Percentiles rank a stretch among this genome's conserved stretches.
These are phyloP conservation scores for Prochilodus magdalenae DNA, from an alignment of 2,113 vertebrate species.

Conservation along the genomic window DNA sequence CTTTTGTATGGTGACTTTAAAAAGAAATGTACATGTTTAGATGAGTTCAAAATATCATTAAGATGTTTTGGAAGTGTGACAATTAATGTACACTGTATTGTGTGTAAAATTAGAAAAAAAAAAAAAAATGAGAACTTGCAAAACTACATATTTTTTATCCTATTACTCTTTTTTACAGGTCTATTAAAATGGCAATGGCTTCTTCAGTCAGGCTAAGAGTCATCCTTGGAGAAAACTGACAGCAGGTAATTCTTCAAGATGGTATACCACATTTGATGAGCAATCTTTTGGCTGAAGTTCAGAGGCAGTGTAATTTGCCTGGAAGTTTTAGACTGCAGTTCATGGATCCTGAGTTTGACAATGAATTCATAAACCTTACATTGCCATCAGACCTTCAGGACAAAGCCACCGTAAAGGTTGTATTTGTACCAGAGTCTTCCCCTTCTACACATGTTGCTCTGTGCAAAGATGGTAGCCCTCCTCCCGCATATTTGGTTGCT, in stretches of 20 bases:
- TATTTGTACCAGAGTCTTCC: too few relatives aligned
- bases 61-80: too few relatives aligned
- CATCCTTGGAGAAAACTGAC: slow-evolving; percentile 46
- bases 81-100: too few relatives aligned
- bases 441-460: too few relatives aligned
- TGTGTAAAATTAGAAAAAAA: too few relatives aligned
- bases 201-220: slow-evolving; percentile 38
- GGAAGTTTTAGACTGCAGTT: slow-evolving; percentile 48
- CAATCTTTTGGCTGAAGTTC: slow-evolving; percentile 34
- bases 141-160: too few relatives aligned
- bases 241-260: slow-evolving; percentile 43
- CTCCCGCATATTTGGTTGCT: not conserved
- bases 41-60: too few relatives aligned
- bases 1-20: too few relatives aligned
- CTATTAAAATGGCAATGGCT: not conserved
- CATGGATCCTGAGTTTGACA: slow-evolving; percentile 49
- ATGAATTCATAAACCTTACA: slow-evolving; percentile 49
- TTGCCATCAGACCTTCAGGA: slow-evolving; percentile 36
- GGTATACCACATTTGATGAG: slow-evolving; percentile 28
- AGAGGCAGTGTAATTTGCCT: slow-evolving; percentile 40
- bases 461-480: slow-evolving; percentile 5
- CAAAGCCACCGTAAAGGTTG: too few relatives aligned
- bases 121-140: too few relatives aligned
- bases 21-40: too few relatives aligned
- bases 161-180: not conserved